A percentile compares a stretch with the other conserved stretches of the same genome.
phyloP scores from a whole-genome alignment of 1,140 invertebrate genomes.

The Calycopis cecrops region DNA sequence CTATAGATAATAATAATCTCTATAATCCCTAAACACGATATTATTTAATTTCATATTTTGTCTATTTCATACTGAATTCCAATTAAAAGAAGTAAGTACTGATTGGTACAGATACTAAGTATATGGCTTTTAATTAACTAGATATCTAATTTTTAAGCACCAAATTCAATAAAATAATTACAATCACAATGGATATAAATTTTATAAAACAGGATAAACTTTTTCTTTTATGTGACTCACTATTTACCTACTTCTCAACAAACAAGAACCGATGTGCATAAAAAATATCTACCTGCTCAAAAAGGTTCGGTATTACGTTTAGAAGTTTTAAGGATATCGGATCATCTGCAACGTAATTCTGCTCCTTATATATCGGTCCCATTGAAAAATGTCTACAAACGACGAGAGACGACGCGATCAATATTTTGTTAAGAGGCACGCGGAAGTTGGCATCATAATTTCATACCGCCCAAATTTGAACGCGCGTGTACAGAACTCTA shows the following conservation, averaged over 20 bases:
- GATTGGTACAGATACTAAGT: too few species aligned
- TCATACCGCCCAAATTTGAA: conserved; percentile 58
- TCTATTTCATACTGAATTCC: too few species aligned
- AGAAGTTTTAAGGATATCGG: conserved; percentile 48
- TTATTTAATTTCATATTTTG: too few species aligned
- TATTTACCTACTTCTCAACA: conserved; percentile 32
- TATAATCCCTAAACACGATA: neutral
- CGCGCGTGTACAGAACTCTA: conserved; percentile 18
- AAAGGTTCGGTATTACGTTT: conserved; percentile 46
- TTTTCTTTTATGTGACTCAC: neutral
- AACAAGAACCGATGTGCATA: conserved; percentile 54
- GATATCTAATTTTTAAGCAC: neutral
- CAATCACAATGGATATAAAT: neutral
- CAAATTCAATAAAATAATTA: neutral
- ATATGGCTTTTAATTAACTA: too few species aligned
- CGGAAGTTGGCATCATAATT: conserved; percentile 60
- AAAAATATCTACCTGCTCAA: conserved; percentile 66
- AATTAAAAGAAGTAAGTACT: too few species aligned
- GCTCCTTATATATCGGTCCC: conserved; percentile 40
- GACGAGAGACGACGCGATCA: conserved; percentile 61
- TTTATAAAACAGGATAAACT: too few species aligned
- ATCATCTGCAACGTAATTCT: conserved; percentile 60
- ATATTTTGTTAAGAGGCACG: conserved; percentile 64
- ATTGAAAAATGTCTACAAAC: conserved; percentile 62
- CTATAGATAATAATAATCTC: too few species aligned